Conservation (phyloP, 2,888 invertebrate genomes). For the Hypolimnas misippus region DNA sequence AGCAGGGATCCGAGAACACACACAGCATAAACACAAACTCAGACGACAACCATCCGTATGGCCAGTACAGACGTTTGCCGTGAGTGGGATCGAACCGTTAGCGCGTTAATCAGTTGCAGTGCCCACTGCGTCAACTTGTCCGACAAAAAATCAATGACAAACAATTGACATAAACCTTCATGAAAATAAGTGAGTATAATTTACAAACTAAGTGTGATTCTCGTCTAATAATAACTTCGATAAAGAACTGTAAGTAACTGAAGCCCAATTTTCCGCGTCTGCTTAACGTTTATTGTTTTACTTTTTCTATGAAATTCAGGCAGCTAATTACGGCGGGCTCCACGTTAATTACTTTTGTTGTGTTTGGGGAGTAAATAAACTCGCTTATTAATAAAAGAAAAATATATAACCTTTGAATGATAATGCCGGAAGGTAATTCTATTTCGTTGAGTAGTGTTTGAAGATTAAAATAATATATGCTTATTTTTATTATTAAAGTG, state of each 20-base stretch:
- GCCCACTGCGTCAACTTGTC: no score
- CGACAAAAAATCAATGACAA: no score
- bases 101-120: no score
- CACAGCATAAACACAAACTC: no score
- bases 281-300: conserved; percentile 11
- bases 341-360: conserved; percentile 9
- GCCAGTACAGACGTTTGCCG: no score
- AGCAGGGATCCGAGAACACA: no score
- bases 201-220: no score
- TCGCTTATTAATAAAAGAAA: neutral
- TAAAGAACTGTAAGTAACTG: conserved; percentile 5
- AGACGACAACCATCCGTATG: no score
- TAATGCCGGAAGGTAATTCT: neutral
- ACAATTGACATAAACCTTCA: no score
- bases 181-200: no score
- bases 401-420: neutral
- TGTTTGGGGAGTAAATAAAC: conserved; percentile 4
- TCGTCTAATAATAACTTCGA: conserved; percentile 10
- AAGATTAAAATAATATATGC: neutral
- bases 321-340: conserved; percentile 7
- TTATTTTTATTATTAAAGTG: no score
- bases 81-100: no score
- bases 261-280: neutral
- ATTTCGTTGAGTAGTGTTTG: neutral
- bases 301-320: conserved; percentile 4